A percentile compares a stretch with the other conserved stretches of the same genome.
Evolutionary conservation across 1,140 invertebrate species (phyloP).

Genomic region (Drosophila rufa): DNA sequence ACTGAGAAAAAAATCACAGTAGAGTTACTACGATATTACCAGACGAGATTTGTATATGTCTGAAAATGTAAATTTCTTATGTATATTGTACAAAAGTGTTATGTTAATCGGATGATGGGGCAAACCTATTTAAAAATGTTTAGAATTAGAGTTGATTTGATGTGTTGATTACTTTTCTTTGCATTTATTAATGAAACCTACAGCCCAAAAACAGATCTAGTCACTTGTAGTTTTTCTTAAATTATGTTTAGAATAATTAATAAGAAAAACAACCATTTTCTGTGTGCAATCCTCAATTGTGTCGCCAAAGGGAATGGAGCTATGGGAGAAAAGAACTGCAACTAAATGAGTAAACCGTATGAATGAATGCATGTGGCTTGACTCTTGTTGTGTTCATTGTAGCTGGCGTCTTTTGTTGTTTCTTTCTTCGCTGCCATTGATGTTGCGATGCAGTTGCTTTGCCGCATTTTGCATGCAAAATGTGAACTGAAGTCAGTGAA

Average conservation of each 20-base stretch:
- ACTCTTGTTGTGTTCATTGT: slow-evolving; percentile 31
- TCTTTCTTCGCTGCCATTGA: slow-evolving; percentile 22
- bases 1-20: slow-evolving; percentile 4
- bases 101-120: not conserved
- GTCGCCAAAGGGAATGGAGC: slow-evolving; percentile 5
- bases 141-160: too few species aligned
- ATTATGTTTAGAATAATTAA: not conserved
- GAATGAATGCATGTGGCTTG: slow-evolving; percentile 61
- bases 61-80: too few species aligned
- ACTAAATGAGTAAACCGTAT: slow-evolving; percentile 58
- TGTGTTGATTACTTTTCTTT: too few species aligned
- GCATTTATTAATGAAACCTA: too few species aligned
- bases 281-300: slow-evolving; percentile 8
- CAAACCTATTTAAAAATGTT: too few species aligned
- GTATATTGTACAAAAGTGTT: too few species aligned
- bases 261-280: not conserved
- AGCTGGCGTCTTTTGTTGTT: slow-evolving; percentile 16
- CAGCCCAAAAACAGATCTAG: too few species aligned
- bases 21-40: not conserved
- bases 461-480: slow-evolving; percentile 77
- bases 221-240: not conserved
- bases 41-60: too few species aligned
- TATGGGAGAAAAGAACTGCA: slow-evolving; percentile 39
- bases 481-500: slow-evolving; percentile 48
- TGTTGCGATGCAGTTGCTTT: slow-evolving; percentile 46